These are phyloP conservation scores for Myripristis murdjan DNA, from an alignment of 2,797 vertebrate genomes.

Conservation along the genomic window DNA sequence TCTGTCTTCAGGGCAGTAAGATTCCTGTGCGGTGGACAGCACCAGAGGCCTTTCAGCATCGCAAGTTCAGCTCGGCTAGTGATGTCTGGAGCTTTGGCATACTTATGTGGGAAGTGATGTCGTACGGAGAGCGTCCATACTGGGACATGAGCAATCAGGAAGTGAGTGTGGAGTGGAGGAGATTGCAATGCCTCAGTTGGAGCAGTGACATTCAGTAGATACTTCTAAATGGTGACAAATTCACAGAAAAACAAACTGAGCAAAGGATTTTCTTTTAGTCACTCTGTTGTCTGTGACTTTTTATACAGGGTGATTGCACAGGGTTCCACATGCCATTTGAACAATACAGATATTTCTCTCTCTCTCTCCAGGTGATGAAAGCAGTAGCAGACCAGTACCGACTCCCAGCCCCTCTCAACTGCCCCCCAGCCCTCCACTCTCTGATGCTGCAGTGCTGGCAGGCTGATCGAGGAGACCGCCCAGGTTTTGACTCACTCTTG, in stretches of 20 bases:
- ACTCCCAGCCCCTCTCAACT: conserved; percentile 93
- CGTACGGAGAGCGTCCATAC: conserved; percentile 88
- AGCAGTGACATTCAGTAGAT: neutral
- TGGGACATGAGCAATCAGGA: conserved; percentile 92
- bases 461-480: conserved; percentile 88
- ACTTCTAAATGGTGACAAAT: conserved; percentile 30
- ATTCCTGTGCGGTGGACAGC: conserved; percentile 89
- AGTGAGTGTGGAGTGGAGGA: conserved; percentile 72
- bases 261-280: conserved; percentile 50
- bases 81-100: conserved; percentile 89
- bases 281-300: conserved; percentile 60
- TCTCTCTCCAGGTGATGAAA: conserved; percentile 92
- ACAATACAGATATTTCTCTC: conserved; percentile 13
- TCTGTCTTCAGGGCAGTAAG: conserved; percentile 84
- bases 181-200: neutral
- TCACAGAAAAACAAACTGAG: conserved; percentile 51
- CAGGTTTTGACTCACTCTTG: conserved; percentile 92
- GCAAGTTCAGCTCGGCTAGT: conserved; percentile 89
- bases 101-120: conserved; percentile 91
- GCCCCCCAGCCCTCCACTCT: conserved; percentile 94
- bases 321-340: conserved; percentile 33
- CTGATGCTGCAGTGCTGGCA: conserved; percentile 98
- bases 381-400: conserved; percentile 95
- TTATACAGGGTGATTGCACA: conserved; percentile 39
- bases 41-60: conserved; percentile 88